phyloP scores from a whole-genome alignment of 2,888 invertebrate species.

The Cheiracanthium punctorium region DNA sequence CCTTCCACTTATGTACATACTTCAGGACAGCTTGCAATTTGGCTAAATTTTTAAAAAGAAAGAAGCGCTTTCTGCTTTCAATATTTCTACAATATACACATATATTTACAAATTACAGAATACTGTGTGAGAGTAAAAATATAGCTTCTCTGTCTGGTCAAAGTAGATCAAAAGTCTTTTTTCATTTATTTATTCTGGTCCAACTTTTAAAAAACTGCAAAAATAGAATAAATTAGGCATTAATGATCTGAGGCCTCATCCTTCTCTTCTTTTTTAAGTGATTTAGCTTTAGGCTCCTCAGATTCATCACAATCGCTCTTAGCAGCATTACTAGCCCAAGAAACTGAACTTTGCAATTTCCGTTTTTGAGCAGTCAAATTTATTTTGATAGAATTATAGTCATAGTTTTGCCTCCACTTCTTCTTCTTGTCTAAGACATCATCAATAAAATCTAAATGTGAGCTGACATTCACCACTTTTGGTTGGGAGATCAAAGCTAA shows the following conservation, averaged over 20 bases:
- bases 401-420: conserved; percentile 24
- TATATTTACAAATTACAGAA: conserved; percentile 31
- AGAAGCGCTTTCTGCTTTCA: neutral
- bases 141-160: conserved; percentile 18
- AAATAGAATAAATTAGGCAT: conserved; percentile 12
- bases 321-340: conserved; percentile 40
- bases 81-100: conserved; percentile 11
- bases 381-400: conserved; percentile 16
- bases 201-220: conserved; percentile 15
- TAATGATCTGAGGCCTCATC: neutral
- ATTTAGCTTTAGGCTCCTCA: conserved; percentile 49
- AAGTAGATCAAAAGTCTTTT: neutral
- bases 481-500: conserved; percentile 53
- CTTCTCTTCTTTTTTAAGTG: conserved; percentile 41
- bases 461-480: conserved; percentile 41
- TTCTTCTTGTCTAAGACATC: conserved; percentile 45
- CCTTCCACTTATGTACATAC: neutral
- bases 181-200: no score
- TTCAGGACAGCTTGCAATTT: neutral
- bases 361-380: conserved; percentile 38
- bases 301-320: conserved; percentile 12
- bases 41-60: neutral
- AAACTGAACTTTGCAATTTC: conserved; percentile 61
- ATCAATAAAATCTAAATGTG: conserved; percentile 52
- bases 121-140: conserved; percentile 36